phyloP scores from a whole-genome alignment of 2,888 invertebrate species.

The Dryadula phaetusa region DNA sequence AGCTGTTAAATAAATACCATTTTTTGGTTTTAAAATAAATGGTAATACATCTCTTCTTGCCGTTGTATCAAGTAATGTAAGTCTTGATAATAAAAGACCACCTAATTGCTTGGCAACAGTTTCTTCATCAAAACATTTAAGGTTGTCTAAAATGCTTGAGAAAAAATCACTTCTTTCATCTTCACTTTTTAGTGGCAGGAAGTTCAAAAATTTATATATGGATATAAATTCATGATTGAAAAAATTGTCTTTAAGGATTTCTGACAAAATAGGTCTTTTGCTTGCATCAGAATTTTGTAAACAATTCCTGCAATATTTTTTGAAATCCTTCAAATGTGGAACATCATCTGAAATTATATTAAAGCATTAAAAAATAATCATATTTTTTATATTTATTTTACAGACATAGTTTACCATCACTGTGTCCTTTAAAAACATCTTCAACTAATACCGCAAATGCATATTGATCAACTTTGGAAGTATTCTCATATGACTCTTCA shows the following conservation, averaged over 20 bases:
- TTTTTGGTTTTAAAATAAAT: conserved; percentile 87
- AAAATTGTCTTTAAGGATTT: conserved; percentile 88
- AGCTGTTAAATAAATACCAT: conserved; percentile 73
- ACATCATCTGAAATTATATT: conserved; percentile 84
- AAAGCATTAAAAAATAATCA: not conserved
- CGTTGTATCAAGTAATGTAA: conserved; percentile 92
- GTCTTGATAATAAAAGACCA: conserved; percentile 90
- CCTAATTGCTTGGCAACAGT: conserved; percentile 93
- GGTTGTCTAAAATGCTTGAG: conserved; percentile 86
- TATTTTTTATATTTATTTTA: too few relatives aligned
- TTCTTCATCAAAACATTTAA: conserved; percentile 90
- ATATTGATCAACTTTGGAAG: conserved; percentile 89
- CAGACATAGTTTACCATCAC: conserved; percentile 72
- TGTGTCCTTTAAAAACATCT: conserved; percentile 87
- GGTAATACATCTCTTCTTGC: conserved; percentile 90
- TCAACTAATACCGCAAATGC: conserved; percentile 90
- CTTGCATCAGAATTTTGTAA: conserved; percentile 87
- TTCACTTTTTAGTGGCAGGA: conserved; percentile 91
- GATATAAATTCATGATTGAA: conserved; percentile 94
- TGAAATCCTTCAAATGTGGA: conserved; percentile 88
- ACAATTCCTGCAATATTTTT: conserved; percentile 87
- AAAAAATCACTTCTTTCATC: conserved; percentile 92
- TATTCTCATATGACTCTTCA: conserved; percentile 84
- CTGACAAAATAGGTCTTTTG: conserved; percentile 87
- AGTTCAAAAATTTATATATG: conserved; percentile 92